Percentiles rank a stretch among this genome's conserved stretches.
Conservation (phyloP, 2,113 vertebrate genomes). For the Tursiops truncatus region DNA sequence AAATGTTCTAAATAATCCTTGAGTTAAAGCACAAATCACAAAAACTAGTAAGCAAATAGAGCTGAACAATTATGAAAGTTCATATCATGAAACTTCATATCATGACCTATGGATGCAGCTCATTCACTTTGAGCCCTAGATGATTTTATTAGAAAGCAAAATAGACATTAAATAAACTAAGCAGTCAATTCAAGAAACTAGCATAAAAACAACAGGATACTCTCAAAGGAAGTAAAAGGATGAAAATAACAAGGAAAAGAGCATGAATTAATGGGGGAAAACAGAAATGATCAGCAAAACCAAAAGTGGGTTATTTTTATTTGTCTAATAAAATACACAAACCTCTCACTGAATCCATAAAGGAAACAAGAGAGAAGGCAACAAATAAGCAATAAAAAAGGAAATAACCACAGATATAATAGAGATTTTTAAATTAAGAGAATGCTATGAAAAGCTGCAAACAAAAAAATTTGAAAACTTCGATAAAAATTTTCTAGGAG, state of each 20-base stretch:
- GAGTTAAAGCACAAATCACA: neutral
- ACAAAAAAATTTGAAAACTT: neutral
- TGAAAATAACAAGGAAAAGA: neutral
- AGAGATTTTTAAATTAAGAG: neutral
- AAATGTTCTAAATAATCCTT: conserved; percentile 15
- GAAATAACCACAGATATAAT: neutral
- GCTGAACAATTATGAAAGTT: neutral
- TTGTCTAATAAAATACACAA: neutral
- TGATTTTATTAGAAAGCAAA: neutral
- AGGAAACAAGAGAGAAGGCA: neutral
- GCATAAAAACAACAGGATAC: neutral
- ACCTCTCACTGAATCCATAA: neutral
- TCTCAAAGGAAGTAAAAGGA: neutral
- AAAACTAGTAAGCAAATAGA: neutral
- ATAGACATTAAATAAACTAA: neutral
- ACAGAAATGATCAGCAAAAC: neutral
- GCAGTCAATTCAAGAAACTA: neutral
- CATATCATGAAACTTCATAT: neutral
- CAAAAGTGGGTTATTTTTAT: conserved; percentile 21
- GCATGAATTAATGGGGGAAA: neutral
- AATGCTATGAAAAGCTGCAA: neutral
- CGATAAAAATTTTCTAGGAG: neutral
- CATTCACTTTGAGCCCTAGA: neutral
- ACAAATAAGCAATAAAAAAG: neutral
- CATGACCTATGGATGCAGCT: neutral